Base-by-base conservation (phyloP, 2,888 invertebrate genomes). In the Andricus quercusramuli region DNA sequence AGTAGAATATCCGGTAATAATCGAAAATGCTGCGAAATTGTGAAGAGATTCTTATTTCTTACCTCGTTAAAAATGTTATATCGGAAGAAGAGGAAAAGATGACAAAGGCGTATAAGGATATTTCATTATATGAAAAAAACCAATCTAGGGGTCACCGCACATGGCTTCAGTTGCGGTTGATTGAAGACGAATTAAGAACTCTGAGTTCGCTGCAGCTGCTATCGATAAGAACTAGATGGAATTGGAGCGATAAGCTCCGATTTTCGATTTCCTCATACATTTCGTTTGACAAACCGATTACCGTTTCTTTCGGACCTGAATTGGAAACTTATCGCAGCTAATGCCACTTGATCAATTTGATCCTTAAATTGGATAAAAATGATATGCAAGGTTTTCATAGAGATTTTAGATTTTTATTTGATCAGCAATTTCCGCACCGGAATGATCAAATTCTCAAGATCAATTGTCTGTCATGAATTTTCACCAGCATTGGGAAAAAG, bases 161-260 rank as follows among this genome's bases (percentile, higher is more conserved):
- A 70, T 70, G 70, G 70, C 51, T 68, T 51, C n/a, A 67, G 66
- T 67, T 67, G 66, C 41, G 66, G 66, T 74, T 74, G 74, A 74
- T 74, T 74, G 51, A 56, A 74, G 74, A 74, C 32, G 29, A 74
- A 74, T 74, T 74, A 74, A 56, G 56, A 74, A 51, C 56, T 74
- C 74, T 51, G 32, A 51, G 56, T 20, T 32, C 20, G 51, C 29
- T 5, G 56, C 47, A 51, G 70, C 47, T 70, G 29, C 51, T 70
- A 70, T 70, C 70, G 70, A 70, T 70, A 70, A 70, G 70, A 51
- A 51, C 29, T 25, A 74, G 32, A 56, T 74, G 56, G 51, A 74
- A 74, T 56, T 74, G 56, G 51, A 74, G 3, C 56, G 29, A 56
- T 74, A 70, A 70, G 13, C 1, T 62, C 56, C 6, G 25, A 62